A percentile compares a stretch with the other conserved stretches of the same genome.
These are phyloP conservation scores for Marasmarcha lunaedactyla DNA, from an alignment of 2,888 invertebrate genomes.

Conservation along the genomic window DNA sequence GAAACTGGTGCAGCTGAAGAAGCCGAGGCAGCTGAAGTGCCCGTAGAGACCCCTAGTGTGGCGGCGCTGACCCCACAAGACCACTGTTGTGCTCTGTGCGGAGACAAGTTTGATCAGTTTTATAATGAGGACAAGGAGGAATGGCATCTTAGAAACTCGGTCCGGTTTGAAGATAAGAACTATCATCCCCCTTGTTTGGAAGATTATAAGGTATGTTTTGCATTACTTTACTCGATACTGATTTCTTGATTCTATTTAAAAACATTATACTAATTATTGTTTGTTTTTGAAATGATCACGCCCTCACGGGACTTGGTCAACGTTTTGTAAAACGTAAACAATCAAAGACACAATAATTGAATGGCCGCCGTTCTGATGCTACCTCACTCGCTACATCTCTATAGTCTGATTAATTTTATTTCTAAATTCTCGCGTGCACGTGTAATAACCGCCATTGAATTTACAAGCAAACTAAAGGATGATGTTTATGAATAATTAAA, in stretches of 20 bases:
- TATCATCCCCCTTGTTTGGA: constrained; percentile 94
- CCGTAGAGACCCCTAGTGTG: constrained; percentile 72
- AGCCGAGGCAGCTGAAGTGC: constrained; percentile 21
- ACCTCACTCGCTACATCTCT: too few relatives aligned
- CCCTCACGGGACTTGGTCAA: too few relatives aligned
- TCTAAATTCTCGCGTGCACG: too few relatives aligned
- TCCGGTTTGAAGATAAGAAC: constrained; percentile 78
- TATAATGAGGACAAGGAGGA: constrained; percentile 98
- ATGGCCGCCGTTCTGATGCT: too few relatives aligned
- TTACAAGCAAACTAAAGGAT: too few relatives aligned
- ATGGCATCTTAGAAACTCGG: constrained; percentile 93
- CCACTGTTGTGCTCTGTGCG: constrained; percentile 87
- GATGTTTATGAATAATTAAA: too few relatives aligned
- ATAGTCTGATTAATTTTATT: too few relatives aligned
- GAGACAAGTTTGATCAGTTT: constrained; percentile 93
- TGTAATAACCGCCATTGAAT: too few relatives aligned
- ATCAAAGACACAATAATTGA: too few relatives aligned
- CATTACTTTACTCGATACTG: not conserved
- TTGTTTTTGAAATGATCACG: too few relatives aligned
- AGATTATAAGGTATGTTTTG: constrained; percentile 77
- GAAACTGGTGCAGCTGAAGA: constrained; percentile 74
- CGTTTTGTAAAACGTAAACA: too few relatives aligned
- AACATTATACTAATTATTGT: too few relatives aligned
- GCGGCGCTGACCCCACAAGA: constrained; percentile 76
- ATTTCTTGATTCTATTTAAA: not conserved